A percentile compares a stretch with the other conserved stretches of the same genome.
These are phyloP conservation scores for Uria lomvia DNA, from an alignment of 2,113 vertebrate genomes.

Conservation along the genomic window DNA sequence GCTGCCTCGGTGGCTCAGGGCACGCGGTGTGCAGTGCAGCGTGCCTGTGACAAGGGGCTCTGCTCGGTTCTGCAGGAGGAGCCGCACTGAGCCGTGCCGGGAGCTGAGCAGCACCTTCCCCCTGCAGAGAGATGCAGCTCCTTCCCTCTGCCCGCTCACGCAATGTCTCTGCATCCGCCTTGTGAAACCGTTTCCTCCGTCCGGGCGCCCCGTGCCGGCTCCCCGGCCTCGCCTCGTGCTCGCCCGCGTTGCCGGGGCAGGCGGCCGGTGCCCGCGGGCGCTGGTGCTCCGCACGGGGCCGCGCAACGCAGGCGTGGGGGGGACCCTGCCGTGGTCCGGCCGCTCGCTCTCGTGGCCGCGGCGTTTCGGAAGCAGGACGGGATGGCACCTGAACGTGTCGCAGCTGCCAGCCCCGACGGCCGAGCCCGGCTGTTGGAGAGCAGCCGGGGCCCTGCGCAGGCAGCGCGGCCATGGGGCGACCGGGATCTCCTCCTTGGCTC, in stretches of 20 bases:
- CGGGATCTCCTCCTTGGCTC: background rate
- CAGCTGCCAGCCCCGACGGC: background rate
- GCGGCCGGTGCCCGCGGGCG: fast-evolving
- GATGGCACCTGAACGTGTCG: background rate
- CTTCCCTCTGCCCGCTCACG: background rate
- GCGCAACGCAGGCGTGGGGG: background rate
- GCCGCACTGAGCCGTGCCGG: background rate
- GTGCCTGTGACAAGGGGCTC: background rate
- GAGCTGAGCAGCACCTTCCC: background rate
- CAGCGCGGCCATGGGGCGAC: background rate
- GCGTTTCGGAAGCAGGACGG: background rate
- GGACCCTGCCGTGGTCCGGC: background rate
- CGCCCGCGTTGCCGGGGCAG: fast-evolving
- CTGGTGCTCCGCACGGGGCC: background rate
- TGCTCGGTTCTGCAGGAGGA: background rate
- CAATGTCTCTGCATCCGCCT: fast-evolving
- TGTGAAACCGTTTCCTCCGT: background rate
- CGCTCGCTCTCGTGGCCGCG: background rate
- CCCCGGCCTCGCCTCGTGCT: background rate
- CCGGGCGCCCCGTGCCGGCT: background rate
- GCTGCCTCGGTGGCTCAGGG: background rate
- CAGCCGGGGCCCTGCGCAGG: background rate
- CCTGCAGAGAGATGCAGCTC: background rate
- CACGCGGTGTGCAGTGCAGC: fast-evolving
- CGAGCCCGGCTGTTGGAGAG: background rate